Base-by-base conservation (phyloP, 2,888 invertebrate genomes). In the Hedychridium roseum region DNA sequence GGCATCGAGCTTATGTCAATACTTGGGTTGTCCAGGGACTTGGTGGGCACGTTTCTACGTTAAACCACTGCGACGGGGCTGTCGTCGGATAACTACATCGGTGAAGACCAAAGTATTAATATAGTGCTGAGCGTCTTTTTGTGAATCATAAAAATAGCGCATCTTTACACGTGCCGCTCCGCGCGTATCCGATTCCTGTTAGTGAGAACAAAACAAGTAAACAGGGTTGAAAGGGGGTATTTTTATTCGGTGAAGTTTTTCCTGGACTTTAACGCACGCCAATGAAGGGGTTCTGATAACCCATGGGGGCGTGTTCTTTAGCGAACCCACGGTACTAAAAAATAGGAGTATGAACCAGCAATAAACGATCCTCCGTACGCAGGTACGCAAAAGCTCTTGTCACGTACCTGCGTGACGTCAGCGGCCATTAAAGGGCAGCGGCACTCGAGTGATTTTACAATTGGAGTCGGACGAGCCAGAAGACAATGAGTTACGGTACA, bases 371-470 rank as follows among this genome's bases (percentile, higher is more conserved):
- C n/a, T n/a, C n/a, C n/a, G n/a, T n/a, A n/a, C n/a, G n/a, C n/a
- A n/a, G n/a, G n/a, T n/a, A n/a, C n/a, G n/a, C 27, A 40, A 43
- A 42, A 30, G 42, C 39, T 40, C 46, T 52, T 45, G 37, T 43
- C 31, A 35, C 47, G 47, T 36, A 38, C 43, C 42, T 45, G 53
- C 15, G 34, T 55, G 59, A 64, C 57, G 60, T 66, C 61, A 54
- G 21, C 23, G 23, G 37, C 54, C 54, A 50, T 53, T 61, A 61
- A 57, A 60, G 46, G 55, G 46, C 53, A 51, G 35, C 45, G 50
- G 36, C 53, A 58, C 58, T 49, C 50, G 49, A 35, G 35, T 46
- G 45, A 54, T 56, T 53, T 64, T 56, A 53, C 38, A 59, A 56
- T 54, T 51, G 42, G 36, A 53, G 44, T 38, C 37, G 30, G 54